Base-by-base conservation (phyloP, 1,140 invertebrate genomes). In the Bombus turneri region DNA sequence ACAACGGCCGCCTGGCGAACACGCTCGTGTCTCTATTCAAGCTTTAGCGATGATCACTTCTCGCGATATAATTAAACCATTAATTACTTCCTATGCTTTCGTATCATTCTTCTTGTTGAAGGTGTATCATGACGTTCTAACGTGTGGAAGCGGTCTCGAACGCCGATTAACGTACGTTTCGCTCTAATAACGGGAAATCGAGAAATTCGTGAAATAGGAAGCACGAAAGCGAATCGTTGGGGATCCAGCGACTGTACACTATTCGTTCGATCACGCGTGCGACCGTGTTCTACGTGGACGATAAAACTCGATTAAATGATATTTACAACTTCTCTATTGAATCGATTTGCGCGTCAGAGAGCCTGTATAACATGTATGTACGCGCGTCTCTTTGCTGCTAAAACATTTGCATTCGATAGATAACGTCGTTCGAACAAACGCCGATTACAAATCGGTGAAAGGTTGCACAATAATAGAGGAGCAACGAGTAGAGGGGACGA, bases 121-220 rank as follows among this genome's bases (percentile, higher is more conserved):
- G 28, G 43, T 34, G 64, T 77, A 77, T 39, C 76, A 25, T 12
- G 47, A 37, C 22, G 68, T 13, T 37, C 31, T 4, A 37, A 64
- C 37, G 10, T 25, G 64, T 53, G 34, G 62, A 71, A 71, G 37
- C 57, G 41, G 43, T 18, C 43, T 31, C 41, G 53, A 37, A 78
- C 53, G 43, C 10, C 69, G 77, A 85, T 85, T 81, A 74, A 81
- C 71, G 79, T 59, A 72, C 76, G 69, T 81, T 25, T 74, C 78
- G 84, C 84, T 85, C 84, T 81, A 75, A 75, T 85, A 85, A 85
- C 79, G 78, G 84, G 71, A 81, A 81, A 84, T 84, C 82, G 82
- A 43, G 75, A 84, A 84, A 81, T 85, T 85, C 71, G 84, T 75
- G 57, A 28, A 74, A 84, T 39, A 59, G 59, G 69, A 85, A 43